These are phyloP conservation scores for Temnothorax rugatulus DNA, from an alignment of 2,888 invertebrate genomes.

Conservation along the genomic window DNA sequence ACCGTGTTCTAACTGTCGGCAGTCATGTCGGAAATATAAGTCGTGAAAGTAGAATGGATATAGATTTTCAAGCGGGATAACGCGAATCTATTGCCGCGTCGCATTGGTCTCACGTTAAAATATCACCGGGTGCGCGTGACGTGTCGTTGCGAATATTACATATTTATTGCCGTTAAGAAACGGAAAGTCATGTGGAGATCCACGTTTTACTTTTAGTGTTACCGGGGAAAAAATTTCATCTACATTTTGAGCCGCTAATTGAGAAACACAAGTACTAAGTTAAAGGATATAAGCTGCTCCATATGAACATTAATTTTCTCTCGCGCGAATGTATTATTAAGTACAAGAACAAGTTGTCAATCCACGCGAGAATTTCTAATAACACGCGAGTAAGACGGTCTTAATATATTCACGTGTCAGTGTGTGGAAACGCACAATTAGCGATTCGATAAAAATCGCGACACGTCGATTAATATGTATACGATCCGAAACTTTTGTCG, in stretches of 20 bases:
- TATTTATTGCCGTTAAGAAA: not conserved
- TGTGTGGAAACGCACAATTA: not conserved
- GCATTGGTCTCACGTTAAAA: not conserved
- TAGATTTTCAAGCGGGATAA: constrained; percentile 27
- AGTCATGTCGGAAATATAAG: constrained; percentile 24
- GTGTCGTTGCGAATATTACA: not conserved
- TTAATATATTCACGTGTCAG: constrained; percentile 38
- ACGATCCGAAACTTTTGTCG: constrained; percentile 40
- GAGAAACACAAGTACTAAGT: not conserved
- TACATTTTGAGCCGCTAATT: not conserved
- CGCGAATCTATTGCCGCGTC: not conserved
- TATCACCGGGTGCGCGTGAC: constrained; percentile 15
- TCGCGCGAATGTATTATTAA: constrained; percentile 28
- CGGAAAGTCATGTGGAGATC: constrained; percentile 13
- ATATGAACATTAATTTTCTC: constrained; percentile 13
- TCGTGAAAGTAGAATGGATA: constrained; percentile 35
- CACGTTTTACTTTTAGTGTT: not conserved
- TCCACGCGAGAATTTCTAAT: constrained; percentile 36
- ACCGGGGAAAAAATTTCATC: not conserved
- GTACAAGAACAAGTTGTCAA: constrained; percentile 31
- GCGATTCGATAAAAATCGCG: constrained; percentile 24
- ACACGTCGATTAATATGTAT: constrained; percentile 48
- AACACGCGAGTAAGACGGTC: not conserved
- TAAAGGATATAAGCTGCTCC: not conserved
- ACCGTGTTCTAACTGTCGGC: constrained; percentile 39